These are phyloP conservation scores for Coregonus suidteri DNA, from an alignment of 2,797 vertebrate genomes.

Conservation along the genomic window DNA sequence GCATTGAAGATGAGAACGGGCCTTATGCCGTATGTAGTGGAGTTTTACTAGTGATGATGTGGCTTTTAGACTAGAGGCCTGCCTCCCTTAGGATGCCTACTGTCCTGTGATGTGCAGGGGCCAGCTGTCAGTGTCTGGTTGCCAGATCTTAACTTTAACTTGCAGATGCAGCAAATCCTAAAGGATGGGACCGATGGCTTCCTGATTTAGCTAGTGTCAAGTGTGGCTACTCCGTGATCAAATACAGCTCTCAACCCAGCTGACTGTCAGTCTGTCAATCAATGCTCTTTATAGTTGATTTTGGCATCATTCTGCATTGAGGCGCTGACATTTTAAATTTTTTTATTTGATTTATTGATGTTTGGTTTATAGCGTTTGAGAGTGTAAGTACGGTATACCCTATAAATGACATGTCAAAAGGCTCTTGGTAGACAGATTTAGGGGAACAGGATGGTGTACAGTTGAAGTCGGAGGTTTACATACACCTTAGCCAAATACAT, in stretches of 20 bases:
- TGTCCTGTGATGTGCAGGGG: slow-evolving; percentile 45
- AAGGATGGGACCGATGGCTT: slow-evolving; percentile 8
- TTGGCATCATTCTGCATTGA: not conserved
- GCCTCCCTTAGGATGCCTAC: not conserved
- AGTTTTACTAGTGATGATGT: not conserved
- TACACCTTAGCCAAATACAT: too few relatives aligned
- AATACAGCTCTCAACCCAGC: not conserved
- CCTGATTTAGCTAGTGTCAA: slow-evolving; percentile 17
- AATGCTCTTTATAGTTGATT: not conserved
- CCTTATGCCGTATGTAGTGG: not conserved
- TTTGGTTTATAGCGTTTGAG: not conserved
- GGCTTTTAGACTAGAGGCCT: not conserved
- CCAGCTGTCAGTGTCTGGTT: slow-evolving; percentile 66
- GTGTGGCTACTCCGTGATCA: slow-evolving; percentile 14
- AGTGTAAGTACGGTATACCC: not conserved
- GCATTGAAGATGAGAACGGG: too few relatives aligned
- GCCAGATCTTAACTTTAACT: slow-evolving; percentile 39
- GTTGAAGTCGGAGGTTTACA: too few relatives aligned
- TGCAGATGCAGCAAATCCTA: slow-evolving; percentile 51
- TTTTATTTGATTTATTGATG: not conserved
- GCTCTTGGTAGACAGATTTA: slow-evolving; percentile 21
- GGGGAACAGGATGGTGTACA: slow-evolving; percentile 16
- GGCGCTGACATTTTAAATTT: not conserved
- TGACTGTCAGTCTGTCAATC: not conserved
- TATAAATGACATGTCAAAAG: not conserved